Evolutionary conservation across 2,888 invertebrate species (phyloP).

Genomic region (Phyllotreta cruciferae): DNA sequence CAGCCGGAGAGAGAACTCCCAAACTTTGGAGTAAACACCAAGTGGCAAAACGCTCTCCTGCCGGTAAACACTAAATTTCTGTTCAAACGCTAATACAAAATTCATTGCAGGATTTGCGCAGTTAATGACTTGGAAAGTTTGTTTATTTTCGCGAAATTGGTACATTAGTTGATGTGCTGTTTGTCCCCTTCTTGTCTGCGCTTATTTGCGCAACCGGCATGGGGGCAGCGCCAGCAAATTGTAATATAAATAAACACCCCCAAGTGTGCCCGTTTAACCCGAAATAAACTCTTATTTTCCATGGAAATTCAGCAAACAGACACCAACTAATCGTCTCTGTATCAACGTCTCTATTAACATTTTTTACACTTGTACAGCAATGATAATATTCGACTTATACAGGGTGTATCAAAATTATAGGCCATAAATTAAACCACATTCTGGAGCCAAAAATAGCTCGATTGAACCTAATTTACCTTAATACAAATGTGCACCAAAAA

Average conservation of each 20-base stretch:
- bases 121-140: conserved; percentile 38
- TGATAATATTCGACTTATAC: too few species aligned
- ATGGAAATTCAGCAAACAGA: too few species aligned
- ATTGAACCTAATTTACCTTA: too few species aligned
- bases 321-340: too few species aligned
- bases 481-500: too few species aligned
- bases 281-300: too few species aligned
- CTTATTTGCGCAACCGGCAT: conserved; percentile 24
- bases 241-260: conserved; percentile 9
- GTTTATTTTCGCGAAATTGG: conserved; percentile 36
- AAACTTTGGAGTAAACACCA: conserved; percentile 34
- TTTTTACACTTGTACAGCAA: too few species aligned
- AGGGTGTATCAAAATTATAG: too few species aligned
- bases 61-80: conserved; percentile 36
- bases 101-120: conserved; percentile 38
- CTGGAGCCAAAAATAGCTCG: too few species aligned
- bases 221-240: background rate
- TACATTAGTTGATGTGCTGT: conserved; percentile 37
- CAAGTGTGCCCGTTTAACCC: too few species aligned
- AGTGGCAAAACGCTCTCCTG: conserved; percentile 34
- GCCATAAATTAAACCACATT: too few species aligned
- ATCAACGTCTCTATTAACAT: too few species aligned
- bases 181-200: conserved; percentile 30
- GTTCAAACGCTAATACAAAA: conserved; percentile 39
- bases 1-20: conserved; percentile 7